These are phyloP conservation scores for Mustela lutreola DNA, from an alignment of 2,113 vertebrate genomes.

Conservation along the genomic window DNA sequence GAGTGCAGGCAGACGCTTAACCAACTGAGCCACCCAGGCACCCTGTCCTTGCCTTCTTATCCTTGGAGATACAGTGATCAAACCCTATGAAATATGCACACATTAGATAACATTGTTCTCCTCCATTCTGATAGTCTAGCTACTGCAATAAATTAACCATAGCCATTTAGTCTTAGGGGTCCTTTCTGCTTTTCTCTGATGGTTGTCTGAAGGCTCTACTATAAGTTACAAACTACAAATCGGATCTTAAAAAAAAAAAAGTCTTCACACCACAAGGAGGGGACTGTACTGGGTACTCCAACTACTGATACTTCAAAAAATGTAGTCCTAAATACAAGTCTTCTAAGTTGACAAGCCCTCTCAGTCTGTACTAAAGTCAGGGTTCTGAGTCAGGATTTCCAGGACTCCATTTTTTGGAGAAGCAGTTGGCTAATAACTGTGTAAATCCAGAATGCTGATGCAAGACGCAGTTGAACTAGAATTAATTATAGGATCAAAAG, in stretches of 20 bases:
- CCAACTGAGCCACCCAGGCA: background rate
- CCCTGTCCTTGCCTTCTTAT: background rate
- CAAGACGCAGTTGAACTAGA: background rate
- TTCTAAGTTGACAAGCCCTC: constrained; percentile 4
- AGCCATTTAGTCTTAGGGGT: background rate
- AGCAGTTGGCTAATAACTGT: background rate
- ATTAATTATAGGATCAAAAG: background rate
- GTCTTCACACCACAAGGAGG: background rate
- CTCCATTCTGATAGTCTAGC: background rate
- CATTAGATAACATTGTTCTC: background rate
- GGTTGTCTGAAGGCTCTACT: background rate
- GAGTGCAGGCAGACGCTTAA: background rate
- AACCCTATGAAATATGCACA: background rate
- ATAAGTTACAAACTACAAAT: background rate
- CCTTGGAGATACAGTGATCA: background rate
- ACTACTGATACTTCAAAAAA: constrained; percentile 18
- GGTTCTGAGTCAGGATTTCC: background rate
- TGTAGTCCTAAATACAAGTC: background rate
- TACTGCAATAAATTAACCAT: background rate
- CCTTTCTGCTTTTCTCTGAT: background rate
- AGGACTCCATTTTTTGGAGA: background rate
- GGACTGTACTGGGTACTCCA: background rate
- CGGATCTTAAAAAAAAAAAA: background rate
- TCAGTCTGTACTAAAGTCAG: background rate
- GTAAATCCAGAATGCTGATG: background rate